A percentile compares a stretch with the other conserved stretches of the same genome.
Evolutionary conservation across 2,797 vertebrate genomes (phyloP).

Genomic region (Thaleichthys pacificus): DNA sequence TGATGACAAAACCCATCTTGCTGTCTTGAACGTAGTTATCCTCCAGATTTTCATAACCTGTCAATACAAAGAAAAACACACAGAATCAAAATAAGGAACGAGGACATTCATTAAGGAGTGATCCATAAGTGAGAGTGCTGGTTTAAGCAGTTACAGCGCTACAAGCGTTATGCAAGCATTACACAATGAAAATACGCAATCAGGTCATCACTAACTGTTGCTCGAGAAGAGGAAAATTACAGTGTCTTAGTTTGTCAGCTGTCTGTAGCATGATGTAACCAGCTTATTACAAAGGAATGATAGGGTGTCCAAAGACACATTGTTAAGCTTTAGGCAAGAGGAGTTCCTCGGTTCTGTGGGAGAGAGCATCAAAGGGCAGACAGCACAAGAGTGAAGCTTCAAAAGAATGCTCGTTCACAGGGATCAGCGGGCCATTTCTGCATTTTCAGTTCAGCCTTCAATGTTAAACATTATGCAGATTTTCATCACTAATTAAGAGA

Average conservation of each 20-base stretch:
- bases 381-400: slow-evolving; percentile 52
- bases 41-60: slow-evolving; percentile 94
- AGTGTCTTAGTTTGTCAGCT: slow-evolving; percentile 16
- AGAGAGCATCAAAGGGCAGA: slow-evolving; percentile 49
- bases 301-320: slow-evolving; percentile 69
- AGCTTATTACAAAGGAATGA: slow-evolving; percentile 69
- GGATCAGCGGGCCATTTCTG: slow-evolving; percentile 49
- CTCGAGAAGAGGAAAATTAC: slow-evolving; percentile 14
- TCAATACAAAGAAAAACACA: slow-evolving; percentile 33
- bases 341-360: slow-evolving; percentile 38
- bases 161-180: slow-evolving; percentile 54
- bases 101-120: not conserved
- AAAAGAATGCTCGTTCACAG: slow-evolving; percentile 57
- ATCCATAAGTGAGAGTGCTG: not conserved
- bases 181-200: slow-evolving; percentile 7
- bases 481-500: slow-evolving; percentile 41
- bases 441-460: slow-evolving; percentile 54
- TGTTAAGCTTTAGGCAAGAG: slow-evolving; percentile 32
- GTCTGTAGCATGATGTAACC: slow-evolving; percentile 44
- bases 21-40: slow-evolving; percentile 99
- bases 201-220: slow-evolving; percentile 1
- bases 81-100: slow-evolving; percentile 27
- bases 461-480: slow-evolving; percentile 43
- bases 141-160: slow-evolving; percentile 27
- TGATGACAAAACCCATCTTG: slow-evolving; percentile 99